Conservation (phyloP, 2,888 invertebrate species). For the Incurvaria masculella region DNA sequence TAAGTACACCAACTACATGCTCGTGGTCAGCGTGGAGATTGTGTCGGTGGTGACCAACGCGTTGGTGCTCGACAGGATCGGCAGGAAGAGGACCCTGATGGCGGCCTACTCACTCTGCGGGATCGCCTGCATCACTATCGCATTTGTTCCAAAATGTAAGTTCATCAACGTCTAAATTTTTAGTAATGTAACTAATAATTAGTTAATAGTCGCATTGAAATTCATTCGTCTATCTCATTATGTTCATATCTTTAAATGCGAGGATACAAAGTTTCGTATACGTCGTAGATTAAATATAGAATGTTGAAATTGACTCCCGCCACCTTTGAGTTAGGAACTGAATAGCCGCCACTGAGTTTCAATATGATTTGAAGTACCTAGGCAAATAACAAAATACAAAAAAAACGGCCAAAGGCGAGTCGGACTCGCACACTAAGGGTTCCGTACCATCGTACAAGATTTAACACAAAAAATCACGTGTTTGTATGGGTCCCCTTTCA, state of each 20-base stretch:
- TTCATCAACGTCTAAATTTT: slow-evolving; percentile 3
- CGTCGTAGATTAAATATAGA: no score
- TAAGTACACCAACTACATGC: slow-evolving; percentile 71
- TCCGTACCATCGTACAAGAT: no score
- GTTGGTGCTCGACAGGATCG: slow-evolving; percentile 50
- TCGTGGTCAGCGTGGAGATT: slow-evolving; percentile 53
- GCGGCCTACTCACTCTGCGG: slow-evolving; percentile 54
- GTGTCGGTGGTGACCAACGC: slow-evolving; percentile 56
- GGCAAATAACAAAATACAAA: no score
- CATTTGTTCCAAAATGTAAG: slow-evolving; percentile 56
- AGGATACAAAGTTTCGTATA: not conserved
- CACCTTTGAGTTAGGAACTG: no score
- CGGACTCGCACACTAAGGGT: no score
- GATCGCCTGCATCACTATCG: slow-evolving; percentile 55
- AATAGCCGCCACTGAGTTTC: no score
- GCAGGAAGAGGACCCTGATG: slow-evolving; percentile 54
- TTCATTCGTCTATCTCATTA: not conserved
- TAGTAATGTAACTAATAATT: slow-evolving; percentile 2
- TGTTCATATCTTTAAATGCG: not conserved
- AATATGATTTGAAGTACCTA: no score
- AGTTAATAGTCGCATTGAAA: slow-evolving; percentile 1
- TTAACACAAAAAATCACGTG: no score
- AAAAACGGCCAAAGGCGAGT: no score
- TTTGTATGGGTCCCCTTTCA: no score
- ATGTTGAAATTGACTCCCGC: no score